These are phyloP conservation scores for Vidua macroura DNA, from an alignment of 2,113 vertebrate species.

Conservation along the genomic window DNA sequence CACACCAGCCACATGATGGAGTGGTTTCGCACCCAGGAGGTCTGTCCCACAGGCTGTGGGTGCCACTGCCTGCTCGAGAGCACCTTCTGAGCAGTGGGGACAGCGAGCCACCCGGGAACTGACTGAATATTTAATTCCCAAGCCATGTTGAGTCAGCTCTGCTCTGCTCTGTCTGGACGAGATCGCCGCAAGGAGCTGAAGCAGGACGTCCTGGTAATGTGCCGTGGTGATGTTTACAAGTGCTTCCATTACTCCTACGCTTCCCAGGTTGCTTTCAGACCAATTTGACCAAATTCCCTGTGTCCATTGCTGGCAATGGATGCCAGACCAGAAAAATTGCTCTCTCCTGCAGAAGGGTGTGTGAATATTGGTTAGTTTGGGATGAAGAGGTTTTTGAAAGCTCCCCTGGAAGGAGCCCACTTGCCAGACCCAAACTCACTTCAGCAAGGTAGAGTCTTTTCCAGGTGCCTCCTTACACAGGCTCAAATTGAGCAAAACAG, in stretches of 20 bases:
- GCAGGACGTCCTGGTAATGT: background rate
- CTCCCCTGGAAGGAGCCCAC: background rate
- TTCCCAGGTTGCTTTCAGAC: background rate
- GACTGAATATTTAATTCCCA: background rate
- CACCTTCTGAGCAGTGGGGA: constrained; percentile 82
- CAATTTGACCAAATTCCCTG: background rate
- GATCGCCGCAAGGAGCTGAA: background rate
- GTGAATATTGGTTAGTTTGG: background rate
- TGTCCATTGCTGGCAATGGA: background rate
- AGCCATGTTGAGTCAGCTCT: background rate
- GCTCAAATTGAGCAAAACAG: background rate
- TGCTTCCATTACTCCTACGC: background rate
- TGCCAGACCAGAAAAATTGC: background rate
- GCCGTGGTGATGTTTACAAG: background rate
- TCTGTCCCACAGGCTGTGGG: constrained; percentile 94
- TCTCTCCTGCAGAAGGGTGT: background rate
- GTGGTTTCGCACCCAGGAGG: constrained; percentile 94
- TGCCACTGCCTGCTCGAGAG: constrained; percentile 94
- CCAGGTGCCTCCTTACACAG: background rate
- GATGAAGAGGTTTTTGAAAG: background rate
- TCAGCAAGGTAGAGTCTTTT: background rate
- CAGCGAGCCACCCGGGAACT: background rate
- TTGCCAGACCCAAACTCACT: background rate
- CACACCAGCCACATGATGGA: constrained; percentile 99
- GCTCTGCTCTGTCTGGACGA: background rate